Evolutionary conservation across 92 coral and sea anemone genomes (phyloP).

Genomic region (Zoanthus sociatus): DNA sequence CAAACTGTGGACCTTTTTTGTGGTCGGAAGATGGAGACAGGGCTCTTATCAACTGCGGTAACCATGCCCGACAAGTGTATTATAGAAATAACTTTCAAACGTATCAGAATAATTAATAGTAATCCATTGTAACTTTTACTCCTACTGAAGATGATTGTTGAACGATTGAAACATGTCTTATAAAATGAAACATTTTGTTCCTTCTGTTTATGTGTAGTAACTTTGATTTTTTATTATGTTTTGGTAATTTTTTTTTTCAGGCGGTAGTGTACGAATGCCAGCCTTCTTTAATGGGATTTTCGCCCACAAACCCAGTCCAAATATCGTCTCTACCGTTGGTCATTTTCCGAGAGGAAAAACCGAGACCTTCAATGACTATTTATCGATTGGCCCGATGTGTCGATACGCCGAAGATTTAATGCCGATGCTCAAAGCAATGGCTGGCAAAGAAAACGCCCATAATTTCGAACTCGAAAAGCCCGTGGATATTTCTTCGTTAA

Average conservation of each 20-base stretch:
- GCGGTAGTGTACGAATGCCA: slow-evolving; percentile 88
- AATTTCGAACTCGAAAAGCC: slow-evolving; percentile 61
- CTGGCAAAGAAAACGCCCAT: slow-evolving; percentile 67
- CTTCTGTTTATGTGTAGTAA: no score
- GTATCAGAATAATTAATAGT: no score
- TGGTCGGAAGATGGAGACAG: no score
- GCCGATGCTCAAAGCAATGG: slow-evolving; percentile 80
- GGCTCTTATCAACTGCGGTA: no score
- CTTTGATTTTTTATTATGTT: no score
- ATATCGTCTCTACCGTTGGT: slow-evolving; percentile 79
- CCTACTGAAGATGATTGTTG: no score
- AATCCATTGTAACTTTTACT: no score
- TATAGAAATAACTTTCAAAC: no score
- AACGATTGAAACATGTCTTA: no score
- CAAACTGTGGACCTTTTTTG: no score
- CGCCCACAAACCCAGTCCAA: slow-evolving; percentile 90
- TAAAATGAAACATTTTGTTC: no score
- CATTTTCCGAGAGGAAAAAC: slow-evolving; percentile 81
- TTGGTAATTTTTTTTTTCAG: slow-evolving; percentile 28
- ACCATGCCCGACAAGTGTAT: no score
- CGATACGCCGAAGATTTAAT: slow-evolving; percentile 80
- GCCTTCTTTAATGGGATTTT: slow-evolving; percentile 89
- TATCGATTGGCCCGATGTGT: slow-evolving; percentile 89
- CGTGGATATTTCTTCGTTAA: slow-evolving; percentile 79
- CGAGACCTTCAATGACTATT: slow-evolving; percentile 74